A percentile compares a stretch with the other conserved stretches of the same genome.
Conservation (phyloP, 2,888 invertebrate species). For the Drymonia ruficornis region DNA sequence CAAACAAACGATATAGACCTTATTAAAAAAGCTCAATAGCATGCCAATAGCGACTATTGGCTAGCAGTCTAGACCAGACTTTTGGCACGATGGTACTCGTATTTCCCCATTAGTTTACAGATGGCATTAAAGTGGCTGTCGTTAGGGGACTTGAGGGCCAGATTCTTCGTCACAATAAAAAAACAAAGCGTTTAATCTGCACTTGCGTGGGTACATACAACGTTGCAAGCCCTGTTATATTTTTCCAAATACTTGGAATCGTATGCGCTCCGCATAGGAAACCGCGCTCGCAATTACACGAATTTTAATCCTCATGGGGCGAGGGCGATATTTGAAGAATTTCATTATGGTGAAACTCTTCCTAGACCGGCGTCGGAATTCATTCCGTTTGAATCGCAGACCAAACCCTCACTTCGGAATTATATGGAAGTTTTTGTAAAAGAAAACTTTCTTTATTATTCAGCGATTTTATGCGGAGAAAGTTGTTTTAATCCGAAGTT, state of each 20-base stretch:
- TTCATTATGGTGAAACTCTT: conserved; percentile 78
- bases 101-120: no score
- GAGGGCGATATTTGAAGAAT: conserved; percentile 77
- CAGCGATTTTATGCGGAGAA: conserved; percentile 52
- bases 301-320: conserved; percentile 70
- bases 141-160: no score
- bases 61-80: no score
- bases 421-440: conserved; percentile 66
- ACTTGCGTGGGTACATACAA: conserved; percentile 17
- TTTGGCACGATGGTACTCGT: no score
- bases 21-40: no score
- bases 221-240: conserved; percentile 27
- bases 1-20: no score
- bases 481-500: conserved; percentile 37
- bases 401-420: conserved; percentile 60
- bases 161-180: no score
- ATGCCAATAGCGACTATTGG: no score
- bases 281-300: conserved; percentile 68
- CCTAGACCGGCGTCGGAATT: conserved; percentile 66
- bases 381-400: conserved; percentile 67
- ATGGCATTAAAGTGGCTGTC: no score
- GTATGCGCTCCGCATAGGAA: conserved; percentile 37
- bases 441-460: conserved; percentile 67
- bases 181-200: conserved; percentile 29
- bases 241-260: conserved; percentile 38